These are phyloP conservation scores for Thalassarche chlororhynchos DNA, from an alignment of 2,113 vertebrate genomes.

Conservation along the genomic window DNA sequence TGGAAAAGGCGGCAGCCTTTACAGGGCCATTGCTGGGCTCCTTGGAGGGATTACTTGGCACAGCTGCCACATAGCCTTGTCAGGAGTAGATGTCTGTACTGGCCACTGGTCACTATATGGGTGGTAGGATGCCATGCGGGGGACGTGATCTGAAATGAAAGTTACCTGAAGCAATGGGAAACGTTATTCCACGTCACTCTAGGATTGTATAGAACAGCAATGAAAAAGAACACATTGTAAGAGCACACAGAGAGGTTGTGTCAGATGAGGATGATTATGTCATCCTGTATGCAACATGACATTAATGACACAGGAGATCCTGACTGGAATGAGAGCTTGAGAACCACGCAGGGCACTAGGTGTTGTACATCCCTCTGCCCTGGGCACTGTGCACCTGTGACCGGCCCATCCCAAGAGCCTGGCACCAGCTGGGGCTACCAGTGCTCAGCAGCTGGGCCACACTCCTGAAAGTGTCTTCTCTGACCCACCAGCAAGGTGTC, in stretches of 20 bases:
- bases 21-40: neutral
- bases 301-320: too few relatives aligned
- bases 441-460: neutral
- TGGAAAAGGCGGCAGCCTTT: neutral
- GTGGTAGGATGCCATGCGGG: neutral
- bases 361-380: neutral
- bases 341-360: fast-evolving
- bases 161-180: neutral
- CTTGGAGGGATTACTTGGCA: neutral
- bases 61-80: fast-evolving
- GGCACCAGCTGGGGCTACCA: neutral
- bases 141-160: neutral
- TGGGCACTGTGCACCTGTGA: fast-evolving
- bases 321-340: neutral
- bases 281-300: fast-evolving
- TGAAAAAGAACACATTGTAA: neutral
- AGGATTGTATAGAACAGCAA: neutral
- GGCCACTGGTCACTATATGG: neutral
- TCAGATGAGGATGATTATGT: neutral
- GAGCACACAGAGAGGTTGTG: neutral
- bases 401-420: neutral
- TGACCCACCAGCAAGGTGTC: neutral
- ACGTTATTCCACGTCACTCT: neutral
- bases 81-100: fast-evolving
- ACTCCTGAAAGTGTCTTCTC: neutral